Base-by-base conservation (phyloP, 2,888 invertebrate genomes). In the Cynaeus angustus region DNA sequence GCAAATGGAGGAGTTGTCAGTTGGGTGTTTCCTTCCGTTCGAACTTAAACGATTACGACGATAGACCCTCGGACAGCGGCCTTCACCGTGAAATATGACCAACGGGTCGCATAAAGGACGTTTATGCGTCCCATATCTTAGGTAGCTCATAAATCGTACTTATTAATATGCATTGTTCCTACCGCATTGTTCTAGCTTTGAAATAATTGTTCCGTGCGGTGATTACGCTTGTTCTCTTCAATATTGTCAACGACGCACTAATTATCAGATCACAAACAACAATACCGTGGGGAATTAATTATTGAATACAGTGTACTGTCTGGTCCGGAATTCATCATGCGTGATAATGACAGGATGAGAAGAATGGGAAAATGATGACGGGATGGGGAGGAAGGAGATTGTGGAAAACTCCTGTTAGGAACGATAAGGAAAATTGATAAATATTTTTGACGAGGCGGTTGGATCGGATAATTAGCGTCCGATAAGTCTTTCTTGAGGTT, bases 201-300 rank as follows among this genome's bases (percentile, higher is more conserved):
- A 45, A 61, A 61, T 62, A 62, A 62, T 61, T 62, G 62, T 62
- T 52, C 52, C 38, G 41, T 48, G 62, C 41, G 50, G 52, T 62
- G 28, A 62, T 62, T 50, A 62, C 52, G 50, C 30, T 55, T 65
- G 55, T 65, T 55, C 55, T 43, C 46, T 46, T 65, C 65, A 55
- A 65, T 65, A 55, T 46, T 66, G 46, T 66, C 55, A 66, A 66
- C 56, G 56, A 48, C 56, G 48, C 38, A 48, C 38, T 65, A 56
- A 56, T 66, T 56, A 56, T 66, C 21, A 65, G 37, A 53, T 55
- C 45, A 45, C 33, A 55, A 65, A 53, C 55, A 53, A 65, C 65
- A 62, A 12, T 50, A 48, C 37, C 16, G n/a, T 37, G 10, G 59
- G 45, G 45, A 59, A 59, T 59, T 59, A 59, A 59, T 59, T 59